These are phyloP conservation scores for Pseudomugil tenellus DNA, from an alignment of 2,797 vertebrate genomes.

Conservation along the genomic window DNA sequence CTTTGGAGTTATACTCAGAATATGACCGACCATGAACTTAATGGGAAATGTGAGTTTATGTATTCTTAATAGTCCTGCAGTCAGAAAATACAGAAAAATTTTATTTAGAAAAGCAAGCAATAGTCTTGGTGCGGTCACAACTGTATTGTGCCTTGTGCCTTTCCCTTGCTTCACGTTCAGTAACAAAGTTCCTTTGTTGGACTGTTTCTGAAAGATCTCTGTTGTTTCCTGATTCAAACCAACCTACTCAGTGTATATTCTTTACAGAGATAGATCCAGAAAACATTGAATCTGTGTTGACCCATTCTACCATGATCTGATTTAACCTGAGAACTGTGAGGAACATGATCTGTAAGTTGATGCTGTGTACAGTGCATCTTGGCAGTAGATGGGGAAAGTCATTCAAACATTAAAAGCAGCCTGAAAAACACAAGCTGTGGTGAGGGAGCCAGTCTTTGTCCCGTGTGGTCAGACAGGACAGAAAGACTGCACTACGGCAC, in stretches of 20 bases:
- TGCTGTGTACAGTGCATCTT: background rate
- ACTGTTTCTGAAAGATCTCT: constrained; percentile 43
- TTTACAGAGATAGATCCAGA: constrained; percentile 1
- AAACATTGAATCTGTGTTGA: constrained; percentile 1
- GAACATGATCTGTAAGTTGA: background rate
- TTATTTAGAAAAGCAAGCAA: constrained; percentile 26
- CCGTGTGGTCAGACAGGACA: constrained; percentile 25
- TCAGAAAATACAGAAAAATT: background rate
- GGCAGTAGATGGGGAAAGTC: background rate
- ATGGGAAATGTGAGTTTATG: background rate
- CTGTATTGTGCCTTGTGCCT: constrained; percentile 8
- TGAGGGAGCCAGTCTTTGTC: constrained; percentile 32
- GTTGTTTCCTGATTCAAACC: constrained; percentile 41
- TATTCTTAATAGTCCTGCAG: background rate
- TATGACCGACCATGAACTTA: background rate
- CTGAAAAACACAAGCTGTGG: background rate
- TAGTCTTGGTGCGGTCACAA: constrained; percentile 15
- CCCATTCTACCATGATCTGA: background rate
- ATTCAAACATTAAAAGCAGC: constrained; percentile 13
- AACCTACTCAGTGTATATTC: constrained; percentile 21
- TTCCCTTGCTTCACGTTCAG: constrained; percentile 9
- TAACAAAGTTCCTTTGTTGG: constrained; percentile 47
- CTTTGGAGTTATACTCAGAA: background rate
- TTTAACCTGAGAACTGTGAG: background rate
- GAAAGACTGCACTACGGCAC: constrained; percentile 21